Evolutionary conservation across 2,797 vertebrate species (phyloP), one percentile per base, ranked within the genome.

Genomic region (Coccyzus lansbergi): DNA sequence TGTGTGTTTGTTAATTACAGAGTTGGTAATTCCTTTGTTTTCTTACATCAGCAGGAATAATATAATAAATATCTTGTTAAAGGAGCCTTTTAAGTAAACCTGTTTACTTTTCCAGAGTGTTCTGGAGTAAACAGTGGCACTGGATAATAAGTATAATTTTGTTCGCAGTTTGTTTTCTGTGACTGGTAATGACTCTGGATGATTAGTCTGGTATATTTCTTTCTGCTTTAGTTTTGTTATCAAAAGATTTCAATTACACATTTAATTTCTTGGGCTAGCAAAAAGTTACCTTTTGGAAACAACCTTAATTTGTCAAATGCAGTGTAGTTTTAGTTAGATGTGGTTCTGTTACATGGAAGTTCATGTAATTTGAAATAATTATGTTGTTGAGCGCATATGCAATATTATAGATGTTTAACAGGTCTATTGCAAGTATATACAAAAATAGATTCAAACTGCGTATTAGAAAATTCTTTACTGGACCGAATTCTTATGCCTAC

Each of bases 331-430:
- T 70, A 78, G 25, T 59, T 31, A 88, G 53, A 62, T 71, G 29
- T 7, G 22, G n/a, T 58, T 91, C 87, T 86, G 34, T 72, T 69
- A 79, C 55, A 49, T 3, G 8, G 55, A 81, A 93, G 63, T 31
- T 81, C 51, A 33, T 69, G 25, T 58, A 86, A 90, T 91, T 92
- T 81, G n/a, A 90, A 93, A 76, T 52, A 86, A 88, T 93, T 62
- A 21, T 15, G 14, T 62, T 83, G 38, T 46, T 86, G 58, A 94
- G 19, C 17, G 48, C 59, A 46, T 29, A 5, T 36, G 62, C 14
- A 58, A 46, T 64, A 40, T 13, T 38, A 29, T 9, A 86, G 46
- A 62, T 76, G 68, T 90, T 91, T 92, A 86, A 68, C 8, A 46
- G 12, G 3, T 49, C 34, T 78, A 18, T 68, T 94, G 46, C 60